These are phyloP conservation scores for Lepidonotus clava DNA, from an alignment of 2,888 invertebrate species.

Conservation along the genomic window DNA sequence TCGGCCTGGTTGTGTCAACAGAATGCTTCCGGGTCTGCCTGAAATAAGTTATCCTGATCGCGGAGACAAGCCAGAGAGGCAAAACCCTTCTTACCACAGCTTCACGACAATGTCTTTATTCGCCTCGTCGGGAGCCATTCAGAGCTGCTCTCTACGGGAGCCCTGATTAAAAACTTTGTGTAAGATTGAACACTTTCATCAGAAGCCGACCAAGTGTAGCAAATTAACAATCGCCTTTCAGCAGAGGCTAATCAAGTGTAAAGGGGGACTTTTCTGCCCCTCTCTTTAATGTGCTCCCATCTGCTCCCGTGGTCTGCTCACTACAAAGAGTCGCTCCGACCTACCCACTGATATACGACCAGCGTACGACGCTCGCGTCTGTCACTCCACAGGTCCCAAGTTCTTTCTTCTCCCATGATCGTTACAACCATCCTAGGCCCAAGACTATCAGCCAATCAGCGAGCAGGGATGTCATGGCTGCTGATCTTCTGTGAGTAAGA, in stretches of 20 bases:
- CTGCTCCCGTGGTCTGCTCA: neutral
- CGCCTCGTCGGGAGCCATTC: neutral
- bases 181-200: neutral
- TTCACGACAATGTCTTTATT: neutral
- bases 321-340: too few relatives aligned
- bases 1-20: neutral
- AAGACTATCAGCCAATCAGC: neutral
- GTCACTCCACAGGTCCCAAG: neutral
- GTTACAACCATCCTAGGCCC: neutral
- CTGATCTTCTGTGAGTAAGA: neutral
- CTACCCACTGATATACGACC: neutral
- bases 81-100: neutral
- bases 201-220: neutral
- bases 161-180: neutral
- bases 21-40: neutral
- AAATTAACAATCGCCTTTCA: constrained; percentile 8
- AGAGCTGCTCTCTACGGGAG: neutral
- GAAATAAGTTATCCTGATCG: neutral
- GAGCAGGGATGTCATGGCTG: neutral
- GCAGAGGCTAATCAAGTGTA: neutral
- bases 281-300: neutral
- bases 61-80: neutral
- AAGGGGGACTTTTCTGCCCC: neutral
- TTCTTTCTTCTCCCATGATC: neutral
- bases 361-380: neutral